phyloP scores from a whole-genome alignment of 2,113 vertebrate species.

The Orthonyx spaldingii region DNA sequence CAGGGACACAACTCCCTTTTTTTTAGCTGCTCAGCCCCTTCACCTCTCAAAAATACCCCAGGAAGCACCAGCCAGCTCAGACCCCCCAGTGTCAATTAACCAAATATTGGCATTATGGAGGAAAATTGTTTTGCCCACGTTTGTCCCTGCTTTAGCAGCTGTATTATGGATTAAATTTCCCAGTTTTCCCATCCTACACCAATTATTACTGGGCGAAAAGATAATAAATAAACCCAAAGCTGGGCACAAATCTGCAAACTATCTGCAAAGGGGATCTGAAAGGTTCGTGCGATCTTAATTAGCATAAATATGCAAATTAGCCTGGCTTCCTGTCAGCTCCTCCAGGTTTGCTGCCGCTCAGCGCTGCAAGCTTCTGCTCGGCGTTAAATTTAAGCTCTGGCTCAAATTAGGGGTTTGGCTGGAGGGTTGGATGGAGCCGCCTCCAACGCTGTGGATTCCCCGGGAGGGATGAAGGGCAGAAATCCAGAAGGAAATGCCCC shows the following conservation, averaged over 20 bases:
- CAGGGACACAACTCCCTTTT: not conserved
- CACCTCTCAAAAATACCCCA: not conserved
- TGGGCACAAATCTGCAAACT: not conserved
- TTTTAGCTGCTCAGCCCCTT: not conserved
- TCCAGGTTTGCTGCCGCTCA: not conserved
- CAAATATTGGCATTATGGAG: not conserved
- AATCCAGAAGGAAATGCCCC: not conserved
- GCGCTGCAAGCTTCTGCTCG: not conserved
- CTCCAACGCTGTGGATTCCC: not conserved
- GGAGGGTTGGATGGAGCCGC: not conserved
- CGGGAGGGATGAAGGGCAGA: not conserved
- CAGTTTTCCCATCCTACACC: not conserved
- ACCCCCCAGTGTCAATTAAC: not conserved
- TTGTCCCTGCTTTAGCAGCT: not conserved
- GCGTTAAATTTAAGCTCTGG: not conserved
- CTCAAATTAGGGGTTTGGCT: not conserved
- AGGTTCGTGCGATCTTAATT: not conserved
- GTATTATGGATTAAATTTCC: not conserved
- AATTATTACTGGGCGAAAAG: not conserved
- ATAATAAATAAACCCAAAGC: not conserved
- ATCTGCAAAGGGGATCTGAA: not conserved
- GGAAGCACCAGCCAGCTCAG: not conserved
- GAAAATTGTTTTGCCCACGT: not conserved
- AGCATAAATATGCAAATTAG: not conserved
- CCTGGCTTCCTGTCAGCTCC: conserved; percentile 3